phyloP scores from a whole-genome alignment of 1,140 invertebrate genomes.

The Cecropterus lyciades region DNA sequence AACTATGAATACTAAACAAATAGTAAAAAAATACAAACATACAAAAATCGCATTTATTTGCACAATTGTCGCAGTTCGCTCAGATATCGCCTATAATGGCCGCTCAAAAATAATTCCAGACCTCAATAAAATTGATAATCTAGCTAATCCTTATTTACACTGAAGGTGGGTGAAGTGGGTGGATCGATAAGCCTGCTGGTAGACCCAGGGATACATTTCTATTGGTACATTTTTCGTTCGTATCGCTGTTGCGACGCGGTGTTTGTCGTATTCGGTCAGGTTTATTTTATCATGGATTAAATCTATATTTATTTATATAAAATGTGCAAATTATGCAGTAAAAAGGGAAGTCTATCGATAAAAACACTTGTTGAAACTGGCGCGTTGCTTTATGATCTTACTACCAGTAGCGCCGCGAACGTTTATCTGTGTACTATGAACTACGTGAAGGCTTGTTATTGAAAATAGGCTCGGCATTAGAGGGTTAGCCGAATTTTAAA shows the following conservation, averaged over 20 bases:
- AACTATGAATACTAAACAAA: conserved; percentile 60
- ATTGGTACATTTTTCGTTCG: conserved; percentile 56
- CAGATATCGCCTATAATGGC: conserved; percentile 51
- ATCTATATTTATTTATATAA: conserved; percentile 38
- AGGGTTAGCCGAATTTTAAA: too few relatives aligned
- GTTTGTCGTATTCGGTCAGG: conserved; percentile 31
- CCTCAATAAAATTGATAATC: conserved; percentile 75
- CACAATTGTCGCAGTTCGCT: conserved; percentile 65
- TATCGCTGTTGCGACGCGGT: conserved; percentile 41
- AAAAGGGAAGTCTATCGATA: conserved; percentile 31
- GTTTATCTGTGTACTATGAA: conserved; percentile 15
- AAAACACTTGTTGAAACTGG: conserved; percentile 37
- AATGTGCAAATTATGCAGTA: conserved; percentile 36
- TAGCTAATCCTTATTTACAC: conserved; percentile 77
- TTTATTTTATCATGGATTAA: conserved; percentile 42
- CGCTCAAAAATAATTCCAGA: conserved; percentile 65
- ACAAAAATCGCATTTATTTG: conserved; percentile 62
- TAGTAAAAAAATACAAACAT: conserved; percentile 43
- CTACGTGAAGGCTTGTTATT: not conserved
- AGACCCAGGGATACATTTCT: conserved; percentile 57
- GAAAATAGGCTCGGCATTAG: too few relatives aligned
- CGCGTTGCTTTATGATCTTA: conserved; percentile 30
- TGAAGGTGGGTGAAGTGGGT: conserved; percentile 73
- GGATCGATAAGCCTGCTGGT: conserved; percentile 65
- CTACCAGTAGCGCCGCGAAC: conserved; percentile 39